Conservation (phyloP, 2,888 invertebrate species). For the Gibbula magus region DNA sequence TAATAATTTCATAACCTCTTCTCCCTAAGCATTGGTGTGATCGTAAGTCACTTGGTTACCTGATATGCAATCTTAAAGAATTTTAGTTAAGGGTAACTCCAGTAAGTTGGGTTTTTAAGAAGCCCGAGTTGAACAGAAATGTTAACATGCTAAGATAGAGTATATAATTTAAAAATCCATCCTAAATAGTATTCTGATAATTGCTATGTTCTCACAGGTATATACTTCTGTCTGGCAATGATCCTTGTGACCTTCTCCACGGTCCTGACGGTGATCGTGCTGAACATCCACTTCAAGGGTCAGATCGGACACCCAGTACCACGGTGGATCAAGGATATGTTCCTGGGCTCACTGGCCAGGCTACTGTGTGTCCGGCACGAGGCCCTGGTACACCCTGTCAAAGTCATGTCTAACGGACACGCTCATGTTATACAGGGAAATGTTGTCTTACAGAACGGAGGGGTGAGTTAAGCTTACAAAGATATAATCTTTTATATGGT, state of each 20-base stretch:
- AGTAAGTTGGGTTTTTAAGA: no score
- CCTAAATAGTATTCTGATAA: background rate
- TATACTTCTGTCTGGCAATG: conserved; percentile 53
- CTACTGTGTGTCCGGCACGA: conserved; percentile 32
- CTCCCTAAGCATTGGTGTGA: no score
- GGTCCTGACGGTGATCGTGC: conserved; percentile 48
- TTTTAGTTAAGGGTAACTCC: no score
- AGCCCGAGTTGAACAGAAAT: no score
- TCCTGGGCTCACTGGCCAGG: conserved; percentile 44
- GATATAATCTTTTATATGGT: no score
- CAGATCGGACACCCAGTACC: conserved; percentile 47
- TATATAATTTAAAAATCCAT: no score
- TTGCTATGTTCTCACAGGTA: conserved; percentile 36
- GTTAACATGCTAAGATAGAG: no score
- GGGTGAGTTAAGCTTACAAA: no score
- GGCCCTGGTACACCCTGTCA: conserved; percentile 12
- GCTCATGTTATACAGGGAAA: background rate
- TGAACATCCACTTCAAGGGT: conserved; percentile 56
- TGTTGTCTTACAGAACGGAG: no score
- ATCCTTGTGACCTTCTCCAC: conserved; percentile 50
- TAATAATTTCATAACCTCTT: no score
- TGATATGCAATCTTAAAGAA: no score
- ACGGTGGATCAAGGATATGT: conserved; percentile 43
- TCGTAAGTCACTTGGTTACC: no score
- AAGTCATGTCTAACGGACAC: background rate